These are phyloP conservation scores for Callaeas wilsoni DNA, from an alignment of 2,113 vertebrate genomes.

Conservation along the genomic window DNA sequence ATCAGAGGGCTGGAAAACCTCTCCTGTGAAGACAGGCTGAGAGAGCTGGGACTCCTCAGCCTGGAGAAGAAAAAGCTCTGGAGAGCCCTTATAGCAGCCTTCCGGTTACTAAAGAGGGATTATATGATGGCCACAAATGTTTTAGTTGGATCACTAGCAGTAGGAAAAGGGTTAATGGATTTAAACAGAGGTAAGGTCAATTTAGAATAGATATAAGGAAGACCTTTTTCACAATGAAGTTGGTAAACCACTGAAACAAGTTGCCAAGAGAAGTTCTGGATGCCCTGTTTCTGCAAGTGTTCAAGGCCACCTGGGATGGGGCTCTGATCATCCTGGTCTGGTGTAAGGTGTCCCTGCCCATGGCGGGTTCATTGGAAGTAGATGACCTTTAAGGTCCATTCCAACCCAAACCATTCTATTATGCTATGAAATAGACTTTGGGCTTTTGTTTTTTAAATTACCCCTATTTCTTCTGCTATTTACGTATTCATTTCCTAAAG, in stretches of 20 bases:
- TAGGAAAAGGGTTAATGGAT: neutral
- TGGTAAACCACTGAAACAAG: neutral
- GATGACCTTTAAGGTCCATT: neutral
- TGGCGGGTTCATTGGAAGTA: neutral
- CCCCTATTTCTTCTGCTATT: neutral
- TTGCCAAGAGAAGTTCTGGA: neutral
- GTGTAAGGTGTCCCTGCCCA: neutral
- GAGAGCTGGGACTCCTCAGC: neutral
- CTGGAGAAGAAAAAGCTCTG: neutral
- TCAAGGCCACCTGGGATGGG: neutral
- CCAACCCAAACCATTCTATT: neutral
- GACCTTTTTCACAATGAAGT: neutral
- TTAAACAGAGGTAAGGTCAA: neutral
- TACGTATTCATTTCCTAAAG: neutral
- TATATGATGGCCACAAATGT: neutral
- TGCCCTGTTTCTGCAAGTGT: neutral
- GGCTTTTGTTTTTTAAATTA: rapidly evolving
- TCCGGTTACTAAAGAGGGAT: neutral
- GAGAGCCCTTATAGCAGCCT: neutral
- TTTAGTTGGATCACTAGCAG: neutral
- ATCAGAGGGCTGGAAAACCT: neutral
- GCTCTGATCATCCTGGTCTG: neutral
- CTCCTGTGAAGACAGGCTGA: neutral
- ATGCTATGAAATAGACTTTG: neutral
- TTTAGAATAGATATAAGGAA: neutral